Percentiles rank a stretch among this genome's conserved stretches.
Conservation (phyloP, 2,888 invertebrate species). For the Cyclophora albipunctata region DNA sequence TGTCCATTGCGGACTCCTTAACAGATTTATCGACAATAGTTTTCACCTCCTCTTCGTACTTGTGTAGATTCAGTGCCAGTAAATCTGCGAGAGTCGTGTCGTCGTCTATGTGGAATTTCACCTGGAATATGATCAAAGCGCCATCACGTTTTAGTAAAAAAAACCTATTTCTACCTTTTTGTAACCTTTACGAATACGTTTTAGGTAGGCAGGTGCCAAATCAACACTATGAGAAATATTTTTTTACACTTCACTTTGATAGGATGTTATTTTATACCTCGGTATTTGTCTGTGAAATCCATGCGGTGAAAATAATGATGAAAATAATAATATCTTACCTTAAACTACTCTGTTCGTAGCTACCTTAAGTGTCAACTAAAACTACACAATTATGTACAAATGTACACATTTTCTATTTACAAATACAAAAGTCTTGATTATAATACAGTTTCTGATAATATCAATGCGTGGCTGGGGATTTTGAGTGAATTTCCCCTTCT, state of each 20-base stretch:
- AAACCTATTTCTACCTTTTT: too few species aligned
- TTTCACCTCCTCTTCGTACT: constrained; percentile 95
- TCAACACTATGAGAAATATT: too few species aligned
- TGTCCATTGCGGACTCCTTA: constrained; percentile 98
- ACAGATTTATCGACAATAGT: constrained; percentile 97
- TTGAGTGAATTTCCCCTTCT: constrained; percentile 27
- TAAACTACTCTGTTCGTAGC: too few species aligned
- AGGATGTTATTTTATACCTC: too few species aligned
- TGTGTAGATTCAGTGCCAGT: constrained; percentile 89
- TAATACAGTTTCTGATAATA: constrained; percentile 56
- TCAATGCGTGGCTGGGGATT: constrained; percentile 29
- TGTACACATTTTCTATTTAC: constrained; percentile 17
- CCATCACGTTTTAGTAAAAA: not conserved
- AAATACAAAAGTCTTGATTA: constrained; percentile 28
- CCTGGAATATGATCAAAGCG: constrained; percentile 55
- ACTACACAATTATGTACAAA: too few species aligned
- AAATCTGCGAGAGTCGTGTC: constrained; percentile 92
- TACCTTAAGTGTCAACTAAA: too few species aligned
- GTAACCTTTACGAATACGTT: too few species aligned
- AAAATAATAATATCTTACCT: too few species aligned
- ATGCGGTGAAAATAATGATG: too few species aligned
- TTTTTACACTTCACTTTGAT: too few species aligned
- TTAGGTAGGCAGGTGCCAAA: too few species aligned
- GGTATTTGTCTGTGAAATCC: too few species aligned
- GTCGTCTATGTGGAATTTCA: constrained; percentile 87